Percentiles rank a stretch among this genome's conserved stretches.
These are phyloP conservation scores for Lepidochitona cinerea DNA, from an alignment of 2,888 invertebrate genomes.

Conservation along the genomic window DNA sequence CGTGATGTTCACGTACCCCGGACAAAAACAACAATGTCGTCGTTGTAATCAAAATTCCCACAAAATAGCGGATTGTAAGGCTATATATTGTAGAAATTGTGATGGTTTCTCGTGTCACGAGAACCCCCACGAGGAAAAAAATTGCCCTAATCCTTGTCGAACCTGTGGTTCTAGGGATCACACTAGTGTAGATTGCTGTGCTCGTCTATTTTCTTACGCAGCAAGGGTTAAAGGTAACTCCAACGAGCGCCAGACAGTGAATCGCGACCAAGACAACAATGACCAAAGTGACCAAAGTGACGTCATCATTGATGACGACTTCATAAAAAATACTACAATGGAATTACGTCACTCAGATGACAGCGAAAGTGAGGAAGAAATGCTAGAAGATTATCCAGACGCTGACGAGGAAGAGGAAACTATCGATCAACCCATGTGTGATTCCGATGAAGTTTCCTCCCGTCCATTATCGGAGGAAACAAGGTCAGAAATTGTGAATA, in stretches of 20 bases:
- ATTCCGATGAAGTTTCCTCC: too few relatives aligned
- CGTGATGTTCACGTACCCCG: neutral
- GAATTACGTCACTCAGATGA: too few relatives aligned
- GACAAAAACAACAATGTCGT: neutral
- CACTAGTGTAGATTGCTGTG: neutral
- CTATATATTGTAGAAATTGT: neutral
- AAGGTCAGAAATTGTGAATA: too few relatives aligned
- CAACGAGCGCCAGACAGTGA: neutral
- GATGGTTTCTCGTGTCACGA: neutral
- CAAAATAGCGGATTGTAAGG: neutral
- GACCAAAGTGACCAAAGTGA: neutral
- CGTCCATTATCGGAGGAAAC: too few relatives aligned
- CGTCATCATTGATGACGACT: neutral
- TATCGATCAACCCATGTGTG: too few relatives aligned
- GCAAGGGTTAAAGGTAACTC: neutral
- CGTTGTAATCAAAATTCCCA: neutral
- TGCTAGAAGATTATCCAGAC: too few relatives aligned
- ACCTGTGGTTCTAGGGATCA: neutral
- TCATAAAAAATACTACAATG: neutral
- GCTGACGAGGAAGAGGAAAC: too few relatives aligned
- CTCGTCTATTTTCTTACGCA: neutral
- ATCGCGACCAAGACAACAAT: neutral
- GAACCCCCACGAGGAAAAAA: neutral
- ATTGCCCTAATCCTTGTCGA: neutral
- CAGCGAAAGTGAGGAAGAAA: too few relatives aligned